A percentile compares a stretch with the other conserved stretches of the same genome.
Evolutionary conservation across 2,888 invertebrate species (phyloP).

Genomic region (Eubasilissa splendida): DNA sequence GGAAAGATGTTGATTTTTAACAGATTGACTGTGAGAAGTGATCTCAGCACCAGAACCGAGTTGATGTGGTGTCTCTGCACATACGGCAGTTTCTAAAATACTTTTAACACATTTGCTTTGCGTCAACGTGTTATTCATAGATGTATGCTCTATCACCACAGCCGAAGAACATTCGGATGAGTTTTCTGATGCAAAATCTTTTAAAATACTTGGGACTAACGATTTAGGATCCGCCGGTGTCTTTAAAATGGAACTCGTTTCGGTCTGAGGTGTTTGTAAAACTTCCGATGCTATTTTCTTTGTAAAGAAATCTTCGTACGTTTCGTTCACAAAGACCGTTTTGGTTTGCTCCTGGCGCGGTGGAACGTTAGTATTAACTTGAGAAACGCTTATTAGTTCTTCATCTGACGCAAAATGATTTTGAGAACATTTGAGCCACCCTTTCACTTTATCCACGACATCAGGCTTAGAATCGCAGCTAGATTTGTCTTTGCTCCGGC

Average conservation of each 20-base stretch:
- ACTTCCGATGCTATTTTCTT: background rate
- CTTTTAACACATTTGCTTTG: background rate
- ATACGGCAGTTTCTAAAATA: too few species aligned
- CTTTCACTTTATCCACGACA: conserved; percentile 44
- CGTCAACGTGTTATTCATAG: background rate
- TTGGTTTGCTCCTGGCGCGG: background rate
- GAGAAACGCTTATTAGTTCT: conserved; percentile 27
- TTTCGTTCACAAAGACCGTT: background rate
- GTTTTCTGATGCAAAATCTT: too few species aligned
- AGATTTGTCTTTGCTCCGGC: background rate
- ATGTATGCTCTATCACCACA: background rate
- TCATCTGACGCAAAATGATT: conserved; percentile 9
- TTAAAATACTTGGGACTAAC: background rate
- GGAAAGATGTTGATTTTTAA: too few species aligned
- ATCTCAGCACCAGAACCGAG: too few species aligned
- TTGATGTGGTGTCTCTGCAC: too few species aligned
- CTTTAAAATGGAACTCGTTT: background rate
- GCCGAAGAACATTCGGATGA: too few species aligned
- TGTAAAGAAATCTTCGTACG: conserved; percentile 11
- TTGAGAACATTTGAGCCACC: conserved; percentile 40
- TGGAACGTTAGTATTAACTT: conserved; percentile 14
- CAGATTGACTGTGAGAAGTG: too few species aligned
- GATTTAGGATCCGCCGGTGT: conserved; percentile 19
- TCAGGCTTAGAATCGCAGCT: conserved; percentile 6
- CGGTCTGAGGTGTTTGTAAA: background rate